Percentiles rank a stretch among this genome's conserved stretches.
Conservation (phyloP, 2,888 invertebrate species). For the Choristoneura rosaceana region DNA sequence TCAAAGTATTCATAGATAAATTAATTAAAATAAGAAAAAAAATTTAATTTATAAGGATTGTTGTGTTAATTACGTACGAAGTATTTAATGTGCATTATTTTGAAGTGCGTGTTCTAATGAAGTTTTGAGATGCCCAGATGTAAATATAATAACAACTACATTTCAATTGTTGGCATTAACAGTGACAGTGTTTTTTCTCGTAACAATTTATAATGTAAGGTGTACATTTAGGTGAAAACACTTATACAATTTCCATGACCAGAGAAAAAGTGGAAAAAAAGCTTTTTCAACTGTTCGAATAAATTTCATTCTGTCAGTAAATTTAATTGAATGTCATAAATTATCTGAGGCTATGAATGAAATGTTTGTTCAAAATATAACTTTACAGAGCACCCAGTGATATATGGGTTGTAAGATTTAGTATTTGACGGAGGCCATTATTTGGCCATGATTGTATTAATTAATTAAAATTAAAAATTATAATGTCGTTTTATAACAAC, state of each 20-base stretch:
- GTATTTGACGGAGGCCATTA: background rate
- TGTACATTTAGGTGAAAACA: background rate
- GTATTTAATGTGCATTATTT: background rate
- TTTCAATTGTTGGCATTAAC: background rate
- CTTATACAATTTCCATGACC: background rate
- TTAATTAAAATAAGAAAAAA: background rate
- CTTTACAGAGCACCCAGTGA: constrained; percentile 5
- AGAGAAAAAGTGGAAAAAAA: background rate
- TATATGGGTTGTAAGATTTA: constrained; percentile 6
- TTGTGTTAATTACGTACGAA: constrained; percentile 5
- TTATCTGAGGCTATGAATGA: constrained; percentile 22
- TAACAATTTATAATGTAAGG: background rate
- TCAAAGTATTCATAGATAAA: background rate
- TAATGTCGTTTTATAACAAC: constrained; percentile 11
- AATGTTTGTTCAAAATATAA: constrained; percentile 6
- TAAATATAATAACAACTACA: background rate
- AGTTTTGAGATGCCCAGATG: background rate
- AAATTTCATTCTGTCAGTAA: background rate
- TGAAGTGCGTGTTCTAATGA: background rate
- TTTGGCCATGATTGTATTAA: constrained; percentile 13
- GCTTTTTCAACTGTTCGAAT: no score
- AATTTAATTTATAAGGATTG: constrained; percentile 5
- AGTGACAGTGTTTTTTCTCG: background rate
- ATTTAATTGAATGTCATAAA: background rate
- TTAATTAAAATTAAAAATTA: background rate